Evolutionary conservation across 1,140 invertebrate species (phyloP).

Genomic region (Plutomurus gul): DNA sequence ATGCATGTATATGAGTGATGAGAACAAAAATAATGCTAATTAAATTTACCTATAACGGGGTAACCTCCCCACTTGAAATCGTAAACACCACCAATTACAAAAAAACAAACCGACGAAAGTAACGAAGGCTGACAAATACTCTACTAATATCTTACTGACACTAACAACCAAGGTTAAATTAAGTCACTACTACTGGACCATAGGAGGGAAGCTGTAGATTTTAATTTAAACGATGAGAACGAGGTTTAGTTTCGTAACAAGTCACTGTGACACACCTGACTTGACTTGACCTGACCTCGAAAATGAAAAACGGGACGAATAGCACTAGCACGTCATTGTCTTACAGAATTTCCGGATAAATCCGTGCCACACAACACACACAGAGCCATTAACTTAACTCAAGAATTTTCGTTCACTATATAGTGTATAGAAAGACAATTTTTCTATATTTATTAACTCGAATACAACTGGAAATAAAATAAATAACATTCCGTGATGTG

Average conservation of each 20-base stretch:
- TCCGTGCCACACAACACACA: too few species aligned
- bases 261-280: slow-evolving; percentile 12
- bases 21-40: not conserved
- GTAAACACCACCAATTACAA: not conserved
- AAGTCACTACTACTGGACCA: too few species aligned
- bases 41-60: not conserved
- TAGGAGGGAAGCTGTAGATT: too few species aligned
- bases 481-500: slow-evolving; percentile 4
- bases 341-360: too few species aligned
- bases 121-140: not conserved
- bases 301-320: too few species aligned
- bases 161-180: too few species aligned
- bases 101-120: not conserved
- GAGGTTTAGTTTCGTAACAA: not conserved
- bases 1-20: too few species aligned
- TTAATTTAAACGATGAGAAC: not conserved
- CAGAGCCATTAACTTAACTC: too few species aligned
- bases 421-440: too few species aligned
- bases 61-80: not conserved
- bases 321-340: too few species aligned
- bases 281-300: not conserved
- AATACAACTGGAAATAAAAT: slow-evolving; percentile 12
- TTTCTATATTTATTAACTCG: not conserved
- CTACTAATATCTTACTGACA: not conserved
- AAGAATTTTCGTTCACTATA: too few species aligned